Percentiles rank a stretch among this genome's conserved stretches.
phyloP scores from a whole-genome alignment of 2,888 invertebrate species.

The Erynnis tages region DNA sequence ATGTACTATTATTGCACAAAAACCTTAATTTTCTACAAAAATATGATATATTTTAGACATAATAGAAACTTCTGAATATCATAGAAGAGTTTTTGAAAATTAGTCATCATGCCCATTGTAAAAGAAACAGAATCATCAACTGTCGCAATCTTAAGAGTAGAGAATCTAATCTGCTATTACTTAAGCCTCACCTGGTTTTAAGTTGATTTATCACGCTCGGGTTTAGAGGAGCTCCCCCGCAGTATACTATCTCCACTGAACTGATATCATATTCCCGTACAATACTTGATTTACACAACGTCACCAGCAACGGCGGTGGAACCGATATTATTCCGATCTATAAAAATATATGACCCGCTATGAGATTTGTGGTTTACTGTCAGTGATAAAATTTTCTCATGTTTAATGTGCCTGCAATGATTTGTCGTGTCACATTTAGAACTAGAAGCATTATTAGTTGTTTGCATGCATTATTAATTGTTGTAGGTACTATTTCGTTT shows the following conservation, averaged over 20 bases:
- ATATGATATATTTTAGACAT: too few relatives aligned
- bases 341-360: constrained; percentile 19
- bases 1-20: too few relatives aligned
- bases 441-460: not conserved
- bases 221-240: constrained; percentile 60
- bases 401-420: not conserved
- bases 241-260: constrained; percentile 48
- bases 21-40: too few relatives aligned
- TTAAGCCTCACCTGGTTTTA: constrained; percentile 44
- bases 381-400: constrained; percentile 3
- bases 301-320: constrained; percentile 54
- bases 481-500: too few relatives aligned
- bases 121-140: too few relatives aligned
- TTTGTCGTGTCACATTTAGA: not conserved
- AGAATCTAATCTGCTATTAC: constrained; percentile 14
- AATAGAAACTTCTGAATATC: too few relatives aligned
- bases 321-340: constrained; percentile 47
- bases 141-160: constrained; percentile 1
- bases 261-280: constrained; percentile 51
- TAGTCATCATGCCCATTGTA: too few relatives aligned
- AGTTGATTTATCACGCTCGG: constrained; percentile 41
- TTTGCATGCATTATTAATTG: too few relatives aligned
- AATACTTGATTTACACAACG: constrained; percentile 49
- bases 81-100: not conserved
- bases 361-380: constrained; percentile 8